Evolutionary conservation across 2,888 invertebrate species (phyloP).

Genomic region (Dolichopus griseipennis): DNA sequence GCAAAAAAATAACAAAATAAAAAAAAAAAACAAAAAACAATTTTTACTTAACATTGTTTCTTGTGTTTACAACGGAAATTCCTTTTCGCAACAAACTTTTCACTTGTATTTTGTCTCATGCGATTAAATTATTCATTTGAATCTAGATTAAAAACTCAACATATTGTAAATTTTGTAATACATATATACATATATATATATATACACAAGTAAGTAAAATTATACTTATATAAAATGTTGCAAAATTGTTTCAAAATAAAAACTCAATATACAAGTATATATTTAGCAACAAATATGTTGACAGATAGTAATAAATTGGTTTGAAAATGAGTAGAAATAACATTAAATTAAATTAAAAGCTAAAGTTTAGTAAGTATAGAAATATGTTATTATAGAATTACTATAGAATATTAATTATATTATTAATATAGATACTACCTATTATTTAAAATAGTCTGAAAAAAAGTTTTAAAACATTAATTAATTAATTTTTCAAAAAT

Average conservation of each 20-base stretch:
- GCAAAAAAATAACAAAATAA: background rate
- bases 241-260: constrained; percentile 2
- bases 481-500: too few species aligned
- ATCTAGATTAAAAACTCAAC: background rate
- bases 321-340: background rate
- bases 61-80: constrained; percentile 10
- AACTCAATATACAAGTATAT: too few species aligned
- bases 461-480: too few species aligned
- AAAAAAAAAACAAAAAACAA: background rate
- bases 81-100: constrained; percentile 17
- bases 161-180: too few species aligned
- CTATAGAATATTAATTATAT: too few species aligned
- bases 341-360: background rate
- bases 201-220: background rate
- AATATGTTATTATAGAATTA: too few species aligned
- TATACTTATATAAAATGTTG: background rate
- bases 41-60: background rate
- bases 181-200: too few species aligned
- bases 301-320: background rate
- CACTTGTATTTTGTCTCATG: constrained; percentile 12
- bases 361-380: too few species aligned
- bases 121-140: background rate
- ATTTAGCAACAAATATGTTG: background rate
- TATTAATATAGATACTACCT: too few species aligned
- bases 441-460: too few species aligned